Evolutionary conservation across 2,113 vertebrate species (phyloP).

Genomic region (Thomomys bottae): DNA sequence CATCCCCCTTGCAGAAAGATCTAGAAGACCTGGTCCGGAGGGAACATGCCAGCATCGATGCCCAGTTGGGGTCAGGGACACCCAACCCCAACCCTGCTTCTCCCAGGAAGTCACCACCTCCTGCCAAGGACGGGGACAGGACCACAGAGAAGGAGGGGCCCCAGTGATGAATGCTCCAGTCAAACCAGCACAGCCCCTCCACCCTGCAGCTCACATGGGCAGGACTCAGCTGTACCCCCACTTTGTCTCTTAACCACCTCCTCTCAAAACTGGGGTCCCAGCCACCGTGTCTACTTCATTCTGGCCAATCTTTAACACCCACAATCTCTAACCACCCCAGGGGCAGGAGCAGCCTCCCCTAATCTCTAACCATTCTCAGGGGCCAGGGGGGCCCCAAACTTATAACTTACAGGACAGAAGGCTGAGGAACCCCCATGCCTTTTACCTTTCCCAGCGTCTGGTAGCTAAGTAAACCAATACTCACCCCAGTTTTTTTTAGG

Average conservation of each 20-base stretch:
- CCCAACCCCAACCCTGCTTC: slow-evolving; percentile 56
- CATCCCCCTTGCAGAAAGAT: slow-evolving; percentile 86
- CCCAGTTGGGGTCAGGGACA: slow-evolving; percentile 44
- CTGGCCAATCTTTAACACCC: neutral
- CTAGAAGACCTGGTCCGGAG: slow-evolving; percentile 90
- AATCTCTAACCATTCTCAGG: slow-evolving; percentile 56
- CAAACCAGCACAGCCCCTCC: slow-evolving; percentile 16
- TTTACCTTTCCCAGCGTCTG: neutral
- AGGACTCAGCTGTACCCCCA: neutral
- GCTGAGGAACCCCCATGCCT: neutral
- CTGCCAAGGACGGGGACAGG: slow-evolving; percentile 53
- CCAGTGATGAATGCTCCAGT: slow-evolving; percentile 32
- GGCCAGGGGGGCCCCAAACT: neutral
- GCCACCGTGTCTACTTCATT: neutral
- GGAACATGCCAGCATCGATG: slow-evolving; percentile 90
- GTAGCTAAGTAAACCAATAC: neutral
- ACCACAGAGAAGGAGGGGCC: slow-evolving; percentile 20
- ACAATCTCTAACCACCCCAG: neutral
- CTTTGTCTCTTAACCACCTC: slow-evolving; percentile 26
- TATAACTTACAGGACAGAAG: slow-evolving; percentile 5
- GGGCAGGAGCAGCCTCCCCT: neutral
- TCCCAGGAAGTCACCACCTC: slow-evolving; percentile 53
- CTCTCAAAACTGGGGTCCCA: slow-evolving; percentile 2
- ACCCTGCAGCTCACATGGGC: slow-evolving; percentile 18
- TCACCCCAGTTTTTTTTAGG: neutral